Conservation (phyloP, 2,888 invertebrate species). For the Conchocele bisecta region DNA sequence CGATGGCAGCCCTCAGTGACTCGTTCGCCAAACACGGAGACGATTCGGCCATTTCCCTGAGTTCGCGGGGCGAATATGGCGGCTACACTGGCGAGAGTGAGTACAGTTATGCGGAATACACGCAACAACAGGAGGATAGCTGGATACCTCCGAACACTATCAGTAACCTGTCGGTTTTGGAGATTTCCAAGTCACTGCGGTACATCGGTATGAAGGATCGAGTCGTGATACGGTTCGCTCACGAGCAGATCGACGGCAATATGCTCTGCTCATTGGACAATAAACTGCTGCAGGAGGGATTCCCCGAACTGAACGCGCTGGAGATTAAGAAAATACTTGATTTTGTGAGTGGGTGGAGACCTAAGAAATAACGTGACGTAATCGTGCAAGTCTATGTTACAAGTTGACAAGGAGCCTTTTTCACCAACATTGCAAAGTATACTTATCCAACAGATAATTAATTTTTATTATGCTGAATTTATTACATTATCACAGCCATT, state of each 20-base stretch:
- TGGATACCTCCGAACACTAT: constrained; percentile 77
- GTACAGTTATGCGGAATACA: constrained; percentile 75
- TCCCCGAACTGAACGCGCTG: constrained; percentile 79
- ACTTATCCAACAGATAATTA: too few species aligned
- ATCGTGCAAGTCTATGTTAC: too few species aligned
- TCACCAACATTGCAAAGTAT: too few species aligned
- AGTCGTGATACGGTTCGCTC: constrained; percentile 74
- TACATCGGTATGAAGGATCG: constrained; percentile 80
- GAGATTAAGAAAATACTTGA: constrained; percentile 81
- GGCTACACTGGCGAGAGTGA: constrained; percentile 72
- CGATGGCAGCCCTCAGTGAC: constrained; percentile 68
- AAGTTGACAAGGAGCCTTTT: too few species aligned
- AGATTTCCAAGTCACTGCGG: constrained; percentile 76
- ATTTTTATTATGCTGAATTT: too few species aligned
- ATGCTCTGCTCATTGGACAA: constrained; percentile 76
- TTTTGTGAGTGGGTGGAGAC: constrained; percentile 80
- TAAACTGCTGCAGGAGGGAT: constrained; percentile 77
- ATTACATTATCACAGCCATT: too few species aligned
- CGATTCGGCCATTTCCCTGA: constrained; percentile 75
- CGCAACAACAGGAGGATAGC: constrained; percentile 69
- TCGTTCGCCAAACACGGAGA: constrained; percentile 68
- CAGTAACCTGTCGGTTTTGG: constrained; percentile 70
- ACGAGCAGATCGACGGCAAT: constrained; percentile 80
- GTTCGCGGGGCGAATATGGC: constrained; percentile 72
- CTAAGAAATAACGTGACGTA: constrained; percentile 74